Evolutionary conservation across 2,888 invertebrate genomes (phyloP).

Genomic region (Heliothis peltigera): DNA sequence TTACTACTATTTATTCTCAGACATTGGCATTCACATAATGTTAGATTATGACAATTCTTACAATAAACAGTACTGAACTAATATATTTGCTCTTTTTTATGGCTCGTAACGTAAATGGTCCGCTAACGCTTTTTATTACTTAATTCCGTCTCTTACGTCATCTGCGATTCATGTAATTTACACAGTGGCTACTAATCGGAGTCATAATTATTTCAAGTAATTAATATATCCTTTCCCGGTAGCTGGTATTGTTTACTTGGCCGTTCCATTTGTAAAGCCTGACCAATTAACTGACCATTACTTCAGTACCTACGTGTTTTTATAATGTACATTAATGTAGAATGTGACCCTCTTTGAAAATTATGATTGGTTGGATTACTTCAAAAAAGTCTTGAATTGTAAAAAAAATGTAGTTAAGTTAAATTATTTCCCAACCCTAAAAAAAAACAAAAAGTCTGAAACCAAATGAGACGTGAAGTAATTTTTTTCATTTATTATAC

Average conservation of each 20-base stretch:
- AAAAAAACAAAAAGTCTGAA: too few species aligned
- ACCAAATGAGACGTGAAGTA: too few species aligned
- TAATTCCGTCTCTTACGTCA: slow-evolving; percentile 52
- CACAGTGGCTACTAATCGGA: slow-evolving; percentile 52
- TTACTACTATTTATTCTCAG: too few species aligned
- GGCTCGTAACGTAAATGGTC: slow-evolving; percentile 48
- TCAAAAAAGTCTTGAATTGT: too few species aligned
- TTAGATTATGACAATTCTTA: background rate
- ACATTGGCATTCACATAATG: background rate
- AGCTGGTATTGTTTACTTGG: slow-evolving; percentile 22
- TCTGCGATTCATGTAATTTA: slow-evolving; percentile 49
- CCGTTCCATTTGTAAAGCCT: slow-evolving; percentile 14
- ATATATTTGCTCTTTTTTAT: slow-evolving; percentile 52
- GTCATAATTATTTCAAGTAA: slow-evolving; percentile 57
- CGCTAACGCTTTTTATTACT: slow-evolving; percentile 55
- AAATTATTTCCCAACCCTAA: too few species aligned
- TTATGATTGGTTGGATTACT: too few species aligned
- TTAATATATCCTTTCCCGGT: slow-evolving; percentile 58
- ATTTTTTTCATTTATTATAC: too few species aligned
- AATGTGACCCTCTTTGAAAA: too few species aligned
- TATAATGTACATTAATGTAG: slow-evolving; percentile 2
- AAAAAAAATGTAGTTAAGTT: too few species aligned
- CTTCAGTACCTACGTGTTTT: background rate
- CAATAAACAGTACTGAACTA: slow-evolving; percentile 33
- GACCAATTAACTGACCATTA: slow-evolving; percentile 31